Percentiles rank a stretch among this genome's conserved stretches.
Conservation (phyloP, 2,113 vertebrate species). For the Nyctibius bracteatus region DNA sequence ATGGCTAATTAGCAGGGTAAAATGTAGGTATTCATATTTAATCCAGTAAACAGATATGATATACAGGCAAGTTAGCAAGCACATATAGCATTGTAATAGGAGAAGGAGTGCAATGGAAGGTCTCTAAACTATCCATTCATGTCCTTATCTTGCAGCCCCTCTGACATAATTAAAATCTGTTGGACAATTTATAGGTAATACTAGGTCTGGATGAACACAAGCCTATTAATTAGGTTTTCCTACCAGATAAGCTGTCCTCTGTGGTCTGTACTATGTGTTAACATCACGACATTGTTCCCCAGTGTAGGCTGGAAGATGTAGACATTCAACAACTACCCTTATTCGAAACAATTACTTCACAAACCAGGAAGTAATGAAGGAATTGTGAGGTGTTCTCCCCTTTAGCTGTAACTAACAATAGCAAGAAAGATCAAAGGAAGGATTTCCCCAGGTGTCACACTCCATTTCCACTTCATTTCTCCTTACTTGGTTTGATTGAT, state of each 20-base stretch:
- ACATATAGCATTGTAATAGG: neutral
- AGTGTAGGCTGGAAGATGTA: neutral
- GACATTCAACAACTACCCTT: neutral
- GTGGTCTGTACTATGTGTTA: neutral
- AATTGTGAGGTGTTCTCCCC: neutral
- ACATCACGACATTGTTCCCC: neutral
- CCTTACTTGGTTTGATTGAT: neutral
- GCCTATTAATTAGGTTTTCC: neutral
- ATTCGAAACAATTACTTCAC: neutral
- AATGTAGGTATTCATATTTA: neutral
- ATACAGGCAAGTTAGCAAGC: neutral
- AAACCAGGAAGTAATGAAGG: neutral
- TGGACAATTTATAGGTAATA: neutral
- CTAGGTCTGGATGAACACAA: neutral
- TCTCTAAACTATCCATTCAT: neutral
- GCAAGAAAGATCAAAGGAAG: slow-evolving; percentile 6
- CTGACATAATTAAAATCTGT: neutral
- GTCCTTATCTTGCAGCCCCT: neutral
- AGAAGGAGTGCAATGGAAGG: neutral
- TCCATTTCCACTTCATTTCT: slow-evolving; percentile 46
- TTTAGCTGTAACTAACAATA: slow-evolving; percentile 2
- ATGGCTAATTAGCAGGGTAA: neutral
- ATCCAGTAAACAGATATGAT: neutral
- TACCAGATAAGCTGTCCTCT: neutral
- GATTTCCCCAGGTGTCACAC: neutral